These are phyloP conservation scores for Prolemur simus DNA, from an alignment of 2,113 vertebrate genomes.

Conservation along the genomic window DNA sequence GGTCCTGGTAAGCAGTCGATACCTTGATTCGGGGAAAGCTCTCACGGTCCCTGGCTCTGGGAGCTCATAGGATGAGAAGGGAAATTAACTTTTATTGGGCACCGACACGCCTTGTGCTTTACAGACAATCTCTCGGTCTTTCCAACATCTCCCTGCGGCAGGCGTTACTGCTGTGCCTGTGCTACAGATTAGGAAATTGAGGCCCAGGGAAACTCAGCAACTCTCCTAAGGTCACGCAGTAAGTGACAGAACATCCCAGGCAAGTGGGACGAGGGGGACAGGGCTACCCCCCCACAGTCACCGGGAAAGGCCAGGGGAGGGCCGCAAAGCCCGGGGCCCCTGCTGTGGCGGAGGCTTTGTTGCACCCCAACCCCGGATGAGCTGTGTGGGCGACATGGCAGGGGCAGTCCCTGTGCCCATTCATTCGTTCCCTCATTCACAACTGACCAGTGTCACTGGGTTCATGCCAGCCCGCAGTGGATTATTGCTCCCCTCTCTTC, in stretches of 20 bases:
- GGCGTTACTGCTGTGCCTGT: no score
- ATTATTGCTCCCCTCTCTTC: not conserved
- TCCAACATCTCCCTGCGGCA: rapidly evolving
- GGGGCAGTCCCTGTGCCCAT: rapidly evolving
- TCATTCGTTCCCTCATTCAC: not conserved
- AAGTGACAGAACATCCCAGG: not conserved
- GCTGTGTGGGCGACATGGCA: not conserved
- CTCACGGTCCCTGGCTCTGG: not conserved
- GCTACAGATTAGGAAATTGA: not conserved
- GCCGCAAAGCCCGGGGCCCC: rapidly evolving
- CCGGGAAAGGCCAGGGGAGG: not conserved
- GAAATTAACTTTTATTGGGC: no score
- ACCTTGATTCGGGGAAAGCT: rapidly evolving
- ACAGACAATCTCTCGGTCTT: not conserved
- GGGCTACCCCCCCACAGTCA: not conserved
- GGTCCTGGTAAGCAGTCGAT: rapidly evolving
- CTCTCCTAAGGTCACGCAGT: not conserved
- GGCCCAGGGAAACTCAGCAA: not conserved
- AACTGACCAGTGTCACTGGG: rapidly evolving
- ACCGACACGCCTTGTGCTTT: rapidly evolving
- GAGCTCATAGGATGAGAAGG: not conserved
- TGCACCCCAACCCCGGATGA: not conserved
- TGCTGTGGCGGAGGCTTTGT: not conserved
- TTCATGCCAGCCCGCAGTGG: not conserved
- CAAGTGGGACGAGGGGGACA: no score